A percentile compares a stretch with the other conserved stretches of the same genome.
These are phyloP conservation scores for Gobiocypris rarus DNA, from an alignment of 2,113 vertebrate genomes.

Conservation along the genomic window DNA sequence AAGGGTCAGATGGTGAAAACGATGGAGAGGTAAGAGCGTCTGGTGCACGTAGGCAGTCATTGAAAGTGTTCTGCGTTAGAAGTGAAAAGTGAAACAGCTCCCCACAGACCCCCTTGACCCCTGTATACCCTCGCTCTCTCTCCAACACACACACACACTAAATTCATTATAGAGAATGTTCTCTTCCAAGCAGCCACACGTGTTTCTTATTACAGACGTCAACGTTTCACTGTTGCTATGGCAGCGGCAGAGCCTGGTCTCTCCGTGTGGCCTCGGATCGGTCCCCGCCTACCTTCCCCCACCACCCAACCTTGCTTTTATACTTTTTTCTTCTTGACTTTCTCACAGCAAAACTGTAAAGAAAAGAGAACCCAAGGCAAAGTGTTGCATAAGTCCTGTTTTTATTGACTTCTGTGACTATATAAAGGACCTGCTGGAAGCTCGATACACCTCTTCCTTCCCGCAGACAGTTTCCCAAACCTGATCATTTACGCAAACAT, in stretches of 20 bases:
- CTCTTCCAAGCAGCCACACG: constrained; percentile 52
- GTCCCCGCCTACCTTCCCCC: constrained; percentile 8
- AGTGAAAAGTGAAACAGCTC: constrained; percentile 1
- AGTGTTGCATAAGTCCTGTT: constrained; percentile 63
- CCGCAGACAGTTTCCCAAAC: neutral
- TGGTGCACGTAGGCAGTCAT: neutral
- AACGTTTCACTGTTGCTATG: constrained; percentile 58
- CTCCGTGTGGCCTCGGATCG: constrained; percentile 50
- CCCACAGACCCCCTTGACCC: neutral
- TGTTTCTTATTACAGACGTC: constrained; percentile 58
- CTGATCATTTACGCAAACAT: neutral
- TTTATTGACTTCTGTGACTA: constrained; percentile 13
- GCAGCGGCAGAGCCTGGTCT: constrained; percentile 45
- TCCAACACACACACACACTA: neutral
- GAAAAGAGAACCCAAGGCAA: constrained; percentile 48
- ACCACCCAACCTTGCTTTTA: constrained; percentile 21
- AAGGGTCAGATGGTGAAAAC: neutral
- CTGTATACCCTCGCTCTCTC: too few species aligned
- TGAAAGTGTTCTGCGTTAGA: neutral
- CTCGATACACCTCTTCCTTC: neutral
- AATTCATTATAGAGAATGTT: constrained; percentile 24
- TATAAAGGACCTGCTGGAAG: neutral
- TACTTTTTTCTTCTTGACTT: constrained; percentile 37
- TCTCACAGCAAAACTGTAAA: constrained; percentile 46
- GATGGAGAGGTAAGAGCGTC: neutral